A percentile compares a stretch with the other conserved stretches of the same genome.
Evolutionary conservation across 2,113 vertebrate species (phyloP).

Genomic region (Micronisus gabar): DNA sequence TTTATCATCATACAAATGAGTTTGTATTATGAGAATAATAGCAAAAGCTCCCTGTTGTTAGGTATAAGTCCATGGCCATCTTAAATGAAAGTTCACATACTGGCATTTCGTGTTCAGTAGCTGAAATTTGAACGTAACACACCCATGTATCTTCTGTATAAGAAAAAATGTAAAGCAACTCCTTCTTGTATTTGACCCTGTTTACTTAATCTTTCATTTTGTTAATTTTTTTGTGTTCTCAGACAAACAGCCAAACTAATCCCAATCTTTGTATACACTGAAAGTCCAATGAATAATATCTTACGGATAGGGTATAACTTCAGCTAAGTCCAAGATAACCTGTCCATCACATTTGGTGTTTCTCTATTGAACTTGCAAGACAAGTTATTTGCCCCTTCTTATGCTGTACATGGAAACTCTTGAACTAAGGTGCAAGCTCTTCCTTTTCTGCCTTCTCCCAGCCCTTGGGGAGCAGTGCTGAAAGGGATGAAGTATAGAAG

Average conservation of each 20-base stretch:
- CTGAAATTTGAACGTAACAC: background rate
- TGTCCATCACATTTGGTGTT: accelerated
- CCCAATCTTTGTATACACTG: background rate
- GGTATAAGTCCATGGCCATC: background rate
- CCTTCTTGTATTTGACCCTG: background rate
- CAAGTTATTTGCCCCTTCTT: background rate
- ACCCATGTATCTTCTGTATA: background rate
- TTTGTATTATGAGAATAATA: background rate
- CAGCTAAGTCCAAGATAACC: background rate
- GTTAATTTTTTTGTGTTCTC: background rate
- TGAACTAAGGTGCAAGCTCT: background rate
- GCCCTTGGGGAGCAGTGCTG: background rate
- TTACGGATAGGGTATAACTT: background rate
- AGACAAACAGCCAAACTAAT: background rate
- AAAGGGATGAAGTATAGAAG: background rate
- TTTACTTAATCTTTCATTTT: background rate
- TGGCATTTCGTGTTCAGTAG: background rate
- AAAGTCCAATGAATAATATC: background rate
- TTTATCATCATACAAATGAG: background rate
- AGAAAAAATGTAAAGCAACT: background rate
- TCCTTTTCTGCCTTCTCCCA: background rate
- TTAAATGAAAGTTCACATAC: background rate
- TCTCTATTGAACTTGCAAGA: background rate
- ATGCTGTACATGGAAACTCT: background rate
- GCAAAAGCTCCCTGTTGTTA: background rate